Evolutionary conservation across 2,888 invertebrate species (phyloP).

Genomic region (Argyresthia albistria): DNA sequence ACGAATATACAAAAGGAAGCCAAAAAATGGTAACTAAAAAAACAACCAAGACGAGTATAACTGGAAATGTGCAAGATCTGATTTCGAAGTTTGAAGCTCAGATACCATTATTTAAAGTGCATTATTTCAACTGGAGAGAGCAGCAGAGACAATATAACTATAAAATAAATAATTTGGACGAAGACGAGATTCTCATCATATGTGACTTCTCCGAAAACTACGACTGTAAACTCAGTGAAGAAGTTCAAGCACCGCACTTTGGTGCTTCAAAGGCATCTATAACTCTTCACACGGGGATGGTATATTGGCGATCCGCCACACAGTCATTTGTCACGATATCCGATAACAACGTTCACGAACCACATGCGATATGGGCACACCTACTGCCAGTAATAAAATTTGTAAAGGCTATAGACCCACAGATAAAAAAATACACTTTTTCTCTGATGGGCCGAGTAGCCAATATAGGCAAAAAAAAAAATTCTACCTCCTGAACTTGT

Average conservation of each 20-base stretch:
- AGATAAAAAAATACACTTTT: conserved; percentile 10
- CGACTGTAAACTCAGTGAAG: conserved; percentile 9
- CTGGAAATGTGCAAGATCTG: not conserved
- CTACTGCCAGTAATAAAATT: not conserved
- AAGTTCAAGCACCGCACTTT: conserved; percentile 13
- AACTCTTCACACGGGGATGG: conserved; percentile 12
- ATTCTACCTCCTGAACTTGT: conserved; percentile 11
- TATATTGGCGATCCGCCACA: conserved; percentile 9
- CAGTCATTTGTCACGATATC: conserved; percentile 10
- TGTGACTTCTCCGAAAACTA: conserved; percentile 14
- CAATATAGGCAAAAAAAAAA: conserved; percentile 14
- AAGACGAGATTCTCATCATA: conserved; percentile 7
- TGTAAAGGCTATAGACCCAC: not conserved
- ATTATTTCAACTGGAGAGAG: conserved; percentile 1
- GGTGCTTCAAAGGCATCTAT: conserved; percentile 11
- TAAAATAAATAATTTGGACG: not conserved
- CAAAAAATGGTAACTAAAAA: not conserved
- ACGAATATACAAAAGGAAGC: not conserved
- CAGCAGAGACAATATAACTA: conserved; percentile 3
- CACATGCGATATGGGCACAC: conserved; percentile 4
- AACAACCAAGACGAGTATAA: not conserved
- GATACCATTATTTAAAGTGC: conserved; percentile 1
- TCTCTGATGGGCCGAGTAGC: conserved; percentile 10
- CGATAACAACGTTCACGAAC: conserved; percentile 1
- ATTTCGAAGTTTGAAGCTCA: not conserved